Evolutionary conservation across 2,113 vertebrate genomes (phyloP).

Genomic region (Salvelinus namaycush): DNA sequence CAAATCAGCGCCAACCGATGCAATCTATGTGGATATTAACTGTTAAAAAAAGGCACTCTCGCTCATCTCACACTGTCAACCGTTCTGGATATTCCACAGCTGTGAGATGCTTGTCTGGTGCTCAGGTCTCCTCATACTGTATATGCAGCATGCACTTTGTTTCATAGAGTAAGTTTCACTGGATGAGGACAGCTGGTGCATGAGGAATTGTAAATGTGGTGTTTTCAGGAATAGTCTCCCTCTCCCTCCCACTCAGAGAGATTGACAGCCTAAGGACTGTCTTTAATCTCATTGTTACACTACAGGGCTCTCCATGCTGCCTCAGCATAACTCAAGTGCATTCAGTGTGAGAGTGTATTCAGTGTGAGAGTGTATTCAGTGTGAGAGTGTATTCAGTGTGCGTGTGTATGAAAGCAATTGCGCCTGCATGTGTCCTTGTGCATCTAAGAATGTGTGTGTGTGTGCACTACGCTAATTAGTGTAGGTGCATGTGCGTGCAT

Average conservation of each 20-base stretch:
- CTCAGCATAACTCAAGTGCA: neutral
- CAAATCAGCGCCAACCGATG: neutral
- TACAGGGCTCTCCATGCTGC: neutral
- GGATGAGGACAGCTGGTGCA: conserved; percentile 1
- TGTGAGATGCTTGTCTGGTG: neutral
- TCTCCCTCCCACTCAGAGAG: neutral
- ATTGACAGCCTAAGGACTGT: conserved; percentile 1
- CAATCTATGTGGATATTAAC: neutral
- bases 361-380: neutral
- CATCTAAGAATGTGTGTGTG: neutral
- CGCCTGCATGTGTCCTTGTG: neutral
- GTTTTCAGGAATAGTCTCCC: neutral
- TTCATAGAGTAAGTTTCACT: neutral
- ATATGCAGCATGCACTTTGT: neutral
- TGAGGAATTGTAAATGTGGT: neutral
- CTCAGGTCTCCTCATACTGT: too few species aligned
- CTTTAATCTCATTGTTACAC: conserved; percentile 11
- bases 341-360: neutral
- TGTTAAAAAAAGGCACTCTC: neutral
- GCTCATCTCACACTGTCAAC: neutral
- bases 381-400: neutral
- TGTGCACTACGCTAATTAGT: neutral
- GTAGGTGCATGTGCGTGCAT: neutral
- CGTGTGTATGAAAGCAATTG: neutral
- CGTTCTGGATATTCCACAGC: neutral